phyloP scores from a whole-genome alignment of 2,113 vertebrate genomes.

The Grantiella picta region DNA sequence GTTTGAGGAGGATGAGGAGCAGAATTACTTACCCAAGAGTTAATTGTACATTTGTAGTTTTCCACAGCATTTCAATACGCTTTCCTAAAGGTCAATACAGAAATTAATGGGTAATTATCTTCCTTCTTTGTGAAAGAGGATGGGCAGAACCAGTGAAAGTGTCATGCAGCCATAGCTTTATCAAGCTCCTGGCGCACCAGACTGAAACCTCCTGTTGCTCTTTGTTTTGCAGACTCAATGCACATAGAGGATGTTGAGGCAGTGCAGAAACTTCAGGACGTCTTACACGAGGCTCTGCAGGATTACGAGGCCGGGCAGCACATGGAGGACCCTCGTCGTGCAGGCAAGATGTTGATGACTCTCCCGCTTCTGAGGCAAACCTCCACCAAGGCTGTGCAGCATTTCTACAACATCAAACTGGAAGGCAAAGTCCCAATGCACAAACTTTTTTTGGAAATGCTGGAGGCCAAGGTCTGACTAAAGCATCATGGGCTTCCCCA shows the following conservation, averaged over 20 bases:
- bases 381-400: slow-evolving; percentile 97
- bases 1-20: not conserved
- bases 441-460: slow-evolving; percentile 99
- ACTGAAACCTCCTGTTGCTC: slow-evolving; percentile 36
- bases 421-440: slow-evolving; percentile 99
- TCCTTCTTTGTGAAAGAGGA: not conserved
- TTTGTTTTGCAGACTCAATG: slow-evolving; percentile 89
- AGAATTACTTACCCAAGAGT: not conserved
- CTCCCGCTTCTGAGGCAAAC: slow-evolving; percentile 96
- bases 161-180: accelerated
- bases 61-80: not conserved
- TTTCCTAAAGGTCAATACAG: not conserved
- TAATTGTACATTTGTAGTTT: slow-evolving; percentile 14
- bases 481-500: slow-evolving; percentile 68
- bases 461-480: slow-evolving; percentile 99
- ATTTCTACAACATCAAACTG: slow-evolving; percentile 99
- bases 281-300: slow-evolving; percentile 97
- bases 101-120: slow-evolving; percentile 8
- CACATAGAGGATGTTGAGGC: slow-evolving; percentile 99
- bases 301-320: slow-evolving; percentile 96
- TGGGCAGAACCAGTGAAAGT: not conserved
- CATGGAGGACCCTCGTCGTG: slow-evolving; percentile 92
- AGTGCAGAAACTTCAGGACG: slow-evolving; percentile 97
- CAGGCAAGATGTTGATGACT: slow-evolving; percentile 98
- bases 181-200: not conserved